A percentile compares a stretch with the other conserved stretches of the same genome.
These are phyloP conservation scores for Triplophysa rosa DNA, from an alignment of 2,113 vertebrate species.

Conservation along the genomic window DNA sequence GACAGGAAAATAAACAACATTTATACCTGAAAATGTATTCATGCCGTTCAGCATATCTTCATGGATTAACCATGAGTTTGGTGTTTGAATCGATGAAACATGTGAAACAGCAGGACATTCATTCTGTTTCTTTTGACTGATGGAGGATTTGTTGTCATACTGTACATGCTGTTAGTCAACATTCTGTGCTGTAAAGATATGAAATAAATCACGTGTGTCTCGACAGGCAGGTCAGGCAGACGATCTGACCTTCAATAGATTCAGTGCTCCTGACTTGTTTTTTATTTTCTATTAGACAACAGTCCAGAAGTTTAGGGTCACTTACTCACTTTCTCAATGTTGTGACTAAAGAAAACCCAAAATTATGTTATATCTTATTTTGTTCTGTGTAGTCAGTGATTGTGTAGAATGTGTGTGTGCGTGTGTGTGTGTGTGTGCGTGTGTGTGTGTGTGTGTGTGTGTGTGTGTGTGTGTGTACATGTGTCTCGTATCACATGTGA, in stretches of 20 bases:
- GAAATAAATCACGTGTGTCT: no score
- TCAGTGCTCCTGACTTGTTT: no score
- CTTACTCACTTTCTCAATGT: no score
- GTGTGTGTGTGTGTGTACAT: neutral
- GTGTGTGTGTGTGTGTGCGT: neutral
- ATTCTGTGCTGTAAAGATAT: neutral
- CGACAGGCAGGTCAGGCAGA: no score
- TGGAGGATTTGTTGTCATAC: no score
- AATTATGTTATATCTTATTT: no score
- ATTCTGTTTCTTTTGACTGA: neutral
- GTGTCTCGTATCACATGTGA: neutral
- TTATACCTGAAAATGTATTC: neutral
- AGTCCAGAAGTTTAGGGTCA: no score
- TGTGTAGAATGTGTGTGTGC: neutral
- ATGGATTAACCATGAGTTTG: conserved; percentile 7
- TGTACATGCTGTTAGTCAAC: no score
- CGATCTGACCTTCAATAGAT: neutral
- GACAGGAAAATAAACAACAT: neutral
- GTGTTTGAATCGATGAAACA: neutral
- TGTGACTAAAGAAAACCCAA: no score
- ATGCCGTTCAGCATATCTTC: neutral
- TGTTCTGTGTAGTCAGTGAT: no score
- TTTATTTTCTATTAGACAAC: no score
- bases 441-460: neutral
- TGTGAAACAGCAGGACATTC: no score